Evolutionary conservation across 1,140 invertebrate genomes (phyloP).

Genomic region (Hestina assimilis): DNA sequence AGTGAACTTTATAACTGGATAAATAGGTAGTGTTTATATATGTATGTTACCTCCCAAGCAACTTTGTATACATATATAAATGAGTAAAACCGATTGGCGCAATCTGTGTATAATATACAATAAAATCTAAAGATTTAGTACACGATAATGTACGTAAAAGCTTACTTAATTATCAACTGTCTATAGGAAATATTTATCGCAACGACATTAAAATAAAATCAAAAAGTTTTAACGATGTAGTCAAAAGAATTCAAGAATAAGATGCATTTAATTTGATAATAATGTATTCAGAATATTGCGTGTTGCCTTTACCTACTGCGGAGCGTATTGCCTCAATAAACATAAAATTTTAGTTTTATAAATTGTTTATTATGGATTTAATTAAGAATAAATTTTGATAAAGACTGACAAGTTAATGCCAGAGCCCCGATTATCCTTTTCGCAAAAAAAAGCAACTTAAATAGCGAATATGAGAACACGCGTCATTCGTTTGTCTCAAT

Average conservation of each 20-base stretch:
- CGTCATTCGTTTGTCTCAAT: conserved; percentile 65
- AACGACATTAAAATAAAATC: conserved; percentile 19
- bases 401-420: conserved; percentile 60
- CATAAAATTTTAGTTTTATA: conserved; percentile 43
- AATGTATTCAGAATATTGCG: conserved; percentile 31
- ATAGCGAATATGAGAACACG: conserved; percentile 58
- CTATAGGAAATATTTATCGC: not conserved
- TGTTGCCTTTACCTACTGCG: conserved; percentile 36
- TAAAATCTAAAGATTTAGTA: not conserved
- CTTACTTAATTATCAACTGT: not conserved
- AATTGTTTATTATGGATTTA: conserved; percentile 50
- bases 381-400: conserved; percentile 54
- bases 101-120: too few species aligned
- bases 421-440: conserved; percentile 54
- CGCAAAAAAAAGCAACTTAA: conserved; percentile 49
- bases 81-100: too few species aligned
- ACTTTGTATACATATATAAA: too few species aligned
- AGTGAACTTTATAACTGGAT: not conserved
- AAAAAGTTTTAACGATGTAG: conserved; percentile 23
- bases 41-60: too few species aligned
- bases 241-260: conserved; percentile 26
- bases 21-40: too few species aligned
- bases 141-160: not conserved
- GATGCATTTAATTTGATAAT: conserved; percentile 31
- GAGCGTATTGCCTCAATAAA: conserved; percentile 34